Percentiles rank a stretch among this genome's conserved stretches.
Evolutionary conservation across 2,888 invertebrate species (phyloP).

Genomic region (Drosophila lacicola): DNA sequence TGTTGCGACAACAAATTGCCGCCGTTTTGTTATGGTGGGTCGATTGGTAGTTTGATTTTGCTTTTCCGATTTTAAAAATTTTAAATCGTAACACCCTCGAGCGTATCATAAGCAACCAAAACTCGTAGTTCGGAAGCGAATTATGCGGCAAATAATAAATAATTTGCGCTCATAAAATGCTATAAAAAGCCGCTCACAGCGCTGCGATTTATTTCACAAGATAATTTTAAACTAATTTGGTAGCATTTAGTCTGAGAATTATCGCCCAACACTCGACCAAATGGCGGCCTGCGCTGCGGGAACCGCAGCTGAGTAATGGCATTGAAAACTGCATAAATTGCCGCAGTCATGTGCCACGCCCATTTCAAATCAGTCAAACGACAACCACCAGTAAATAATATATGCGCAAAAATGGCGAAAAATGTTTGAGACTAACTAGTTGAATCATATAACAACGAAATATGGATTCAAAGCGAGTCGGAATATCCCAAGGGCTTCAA

Average conservation of each 20-base stretch:
- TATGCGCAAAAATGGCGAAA: constrained; percentile 35
- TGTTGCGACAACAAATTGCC: constrained; percentile 47
- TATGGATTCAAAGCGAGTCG: not conserved
- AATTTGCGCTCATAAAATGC: constrained; percentile 76
- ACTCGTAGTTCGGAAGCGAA: constrained; percentile 77
- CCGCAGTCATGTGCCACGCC: constrained; percentile 52
- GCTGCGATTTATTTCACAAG: constrained; percentile 72
- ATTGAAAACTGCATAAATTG: constrained; percentile 79
- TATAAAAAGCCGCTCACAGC: constrained; percentile 68
- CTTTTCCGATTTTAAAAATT: constrained; percentile 7
- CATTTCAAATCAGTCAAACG: constrained; percentile 66
- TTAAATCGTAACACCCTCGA: constrained; percentile 26
- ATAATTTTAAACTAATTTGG: constrained; percentile 78
- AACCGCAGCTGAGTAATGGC: constrained; percentile 70
- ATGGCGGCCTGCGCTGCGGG: constrained; percentile 45
- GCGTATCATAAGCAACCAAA: constrained; percentile 45
- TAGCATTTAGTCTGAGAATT: constrained; percentile 75
- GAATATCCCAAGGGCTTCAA: not conserved
- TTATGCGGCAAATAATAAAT: constrained; percentile 76
- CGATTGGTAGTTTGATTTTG: constrained; percentile 20
- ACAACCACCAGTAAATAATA: constrained; percentile 30
- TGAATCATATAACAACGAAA: constrained; percentile 10
- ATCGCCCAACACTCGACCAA: constrained; percentile 45
- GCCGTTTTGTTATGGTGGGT: constrained; percentile 11
- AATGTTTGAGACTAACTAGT: constrained; percentile 9